phyloP scores from a whole-genome alignment of 2,113 vertebrate genomes.

The Amphilophus citrinellus region DNA sequence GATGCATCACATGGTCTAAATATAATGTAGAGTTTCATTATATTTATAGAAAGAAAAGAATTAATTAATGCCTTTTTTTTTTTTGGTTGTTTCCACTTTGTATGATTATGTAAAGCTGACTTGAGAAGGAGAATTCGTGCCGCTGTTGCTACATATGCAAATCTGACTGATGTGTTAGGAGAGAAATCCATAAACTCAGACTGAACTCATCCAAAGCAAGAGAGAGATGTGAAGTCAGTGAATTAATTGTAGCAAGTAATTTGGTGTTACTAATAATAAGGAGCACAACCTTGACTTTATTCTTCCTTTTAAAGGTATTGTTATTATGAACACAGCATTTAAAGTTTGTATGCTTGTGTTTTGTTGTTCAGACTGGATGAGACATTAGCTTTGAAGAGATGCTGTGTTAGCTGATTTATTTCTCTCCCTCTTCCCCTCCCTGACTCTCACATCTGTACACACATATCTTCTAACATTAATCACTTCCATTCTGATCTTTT shows the following conservation, averaged over 20 bases:
- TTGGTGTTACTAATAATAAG: background rate
- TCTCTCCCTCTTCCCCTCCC: background rate
- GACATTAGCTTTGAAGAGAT: background rate
- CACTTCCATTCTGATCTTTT: constrained; percentile 60
- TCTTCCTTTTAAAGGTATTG: background rate
- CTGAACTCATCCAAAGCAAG: constrained; percentile 43
- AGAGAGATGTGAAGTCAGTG: background rate
- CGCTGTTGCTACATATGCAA: constrained; percentile 21
- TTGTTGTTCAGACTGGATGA: background rate
- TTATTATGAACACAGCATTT: background rate
- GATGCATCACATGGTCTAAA: background rate
- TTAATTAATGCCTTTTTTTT: background rate
- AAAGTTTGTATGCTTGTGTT: background rate
- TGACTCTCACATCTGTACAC: background rate
- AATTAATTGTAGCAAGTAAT: background rate
- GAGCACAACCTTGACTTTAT: background rate
- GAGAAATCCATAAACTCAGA: constrained; percentile 42
- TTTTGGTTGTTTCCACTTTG: background rate
- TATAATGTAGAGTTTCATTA: background rate
- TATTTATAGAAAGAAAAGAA: background rate
- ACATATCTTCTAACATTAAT: constrained; percentile 23
- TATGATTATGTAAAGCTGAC: constrained; percentile 2
- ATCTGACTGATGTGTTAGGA: constrained; percentile 41
- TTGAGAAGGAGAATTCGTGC: constrained; percentile 9
- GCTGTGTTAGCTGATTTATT: background rate